phyloP scores from a whole-genome alignment of 2,888 invertebrate genomes.

The Athalia circularis region DNA sequence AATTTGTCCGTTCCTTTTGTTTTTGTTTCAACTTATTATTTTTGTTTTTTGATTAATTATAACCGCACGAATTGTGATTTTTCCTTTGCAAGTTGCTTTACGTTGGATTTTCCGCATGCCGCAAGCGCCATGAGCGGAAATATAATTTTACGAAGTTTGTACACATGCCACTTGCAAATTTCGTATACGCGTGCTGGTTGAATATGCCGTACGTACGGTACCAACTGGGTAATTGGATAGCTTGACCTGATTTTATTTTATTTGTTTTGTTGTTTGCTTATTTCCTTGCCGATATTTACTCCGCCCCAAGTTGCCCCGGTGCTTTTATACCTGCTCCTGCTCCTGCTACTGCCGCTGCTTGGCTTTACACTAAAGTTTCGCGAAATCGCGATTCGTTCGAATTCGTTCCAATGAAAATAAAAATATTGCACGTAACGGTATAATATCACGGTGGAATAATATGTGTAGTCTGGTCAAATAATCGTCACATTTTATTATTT shows the following conservation, averaged over 20 bases:
- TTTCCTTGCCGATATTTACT: not conserved
- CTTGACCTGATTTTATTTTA: constrained; percentile 30
- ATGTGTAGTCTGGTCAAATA: too few species aligned
- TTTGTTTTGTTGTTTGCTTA: not conserved
- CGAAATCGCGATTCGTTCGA: too few species aligned
- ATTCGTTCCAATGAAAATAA: too few species aligned
- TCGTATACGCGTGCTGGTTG: not conserved
- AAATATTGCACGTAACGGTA: too few species aligned
- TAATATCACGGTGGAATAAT: too few species aligned
- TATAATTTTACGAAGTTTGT: not conserved
- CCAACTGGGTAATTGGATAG: constrained; percentile 27
- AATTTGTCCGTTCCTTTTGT: too few species aligned
- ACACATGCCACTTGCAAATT: not conserved
- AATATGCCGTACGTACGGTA: not conserved
- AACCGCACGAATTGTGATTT: too few species aligned
- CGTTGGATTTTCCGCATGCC: too few species aligned
- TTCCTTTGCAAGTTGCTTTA: too few species aligned
- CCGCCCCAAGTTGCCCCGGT: not conserved
- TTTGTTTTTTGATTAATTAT: too few species aligned
- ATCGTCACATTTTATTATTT: too few species aligned
- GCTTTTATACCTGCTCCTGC: not conserved
- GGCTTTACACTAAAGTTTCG: not conserved
- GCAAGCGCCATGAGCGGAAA: not conserved
- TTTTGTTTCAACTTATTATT: too few species aligned
- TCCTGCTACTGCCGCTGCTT: not conserved